These are phyloP conservation scores for Chalcosyrphus nemorum DNA, from an alignment of 2,888 invertebrate species.

Conservation along the genomic window DNA sequence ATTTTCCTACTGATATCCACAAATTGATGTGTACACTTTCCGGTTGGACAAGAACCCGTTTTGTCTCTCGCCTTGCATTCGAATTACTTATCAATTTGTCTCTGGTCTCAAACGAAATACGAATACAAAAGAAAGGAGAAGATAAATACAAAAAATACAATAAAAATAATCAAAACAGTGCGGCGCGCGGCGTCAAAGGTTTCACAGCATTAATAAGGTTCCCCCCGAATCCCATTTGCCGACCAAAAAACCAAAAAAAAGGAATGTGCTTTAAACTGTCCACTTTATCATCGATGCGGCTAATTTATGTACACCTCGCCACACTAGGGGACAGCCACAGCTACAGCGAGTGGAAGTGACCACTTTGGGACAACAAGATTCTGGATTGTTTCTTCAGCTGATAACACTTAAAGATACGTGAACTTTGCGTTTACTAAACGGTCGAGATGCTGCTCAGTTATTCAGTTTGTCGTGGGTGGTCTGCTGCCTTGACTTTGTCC, in stretches of 20 bases:
- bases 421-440: slow-evolving; percentile 30
- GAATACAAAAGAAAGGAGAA: neutral
- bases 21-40: slow-evolving; percentile 62
- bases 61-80: slow-evolving; percentile 33
- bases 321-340: slow-evolving; percentile 14
- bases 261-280: slow-evolving; percentile 63
- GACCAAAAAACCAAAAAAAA: too few relatives aligned
- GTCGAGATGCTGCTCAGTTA: neutral
- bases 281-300: slow-evolving; percentile 68
- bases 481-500: neutral
- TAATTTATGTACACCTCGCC: slow-evolving; percentile 71
- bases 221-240: slow-evolving; percentile 56
- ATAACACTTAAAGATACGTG: slow-evolving; percentile 45
- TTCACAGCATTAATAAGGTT: slow-evolving; percentile 44
- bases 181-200: slow-evolving; percentile 67
- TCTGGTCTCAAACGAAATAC: slow-evolving; percentile 31
- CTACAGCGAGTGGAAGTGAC: slow-evolving; percentile 47
- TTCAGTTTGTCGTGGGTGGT: slow-evolving; percentile 45
- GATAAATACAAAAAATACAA: slow-evolving; percentile 55
- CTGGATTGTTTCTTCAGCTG: slow-evolving; percentile 50
- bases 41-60: slow-evolving; percentile 54
- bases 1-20: slow-evolving; percentile 8
- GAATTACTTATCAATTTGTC: slow-evolving; percentile 71
- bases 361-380: slow-evolving; percentile 54
- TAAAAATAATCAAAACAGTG: slow-evolving; percentile 67